A percentile compares a stretch with the other conserved stretches of the same genome.
phyloP scores from a whole-genome alignment of 2,888 invertebrate species.

The Eupithecia pulchellata region DNA sequence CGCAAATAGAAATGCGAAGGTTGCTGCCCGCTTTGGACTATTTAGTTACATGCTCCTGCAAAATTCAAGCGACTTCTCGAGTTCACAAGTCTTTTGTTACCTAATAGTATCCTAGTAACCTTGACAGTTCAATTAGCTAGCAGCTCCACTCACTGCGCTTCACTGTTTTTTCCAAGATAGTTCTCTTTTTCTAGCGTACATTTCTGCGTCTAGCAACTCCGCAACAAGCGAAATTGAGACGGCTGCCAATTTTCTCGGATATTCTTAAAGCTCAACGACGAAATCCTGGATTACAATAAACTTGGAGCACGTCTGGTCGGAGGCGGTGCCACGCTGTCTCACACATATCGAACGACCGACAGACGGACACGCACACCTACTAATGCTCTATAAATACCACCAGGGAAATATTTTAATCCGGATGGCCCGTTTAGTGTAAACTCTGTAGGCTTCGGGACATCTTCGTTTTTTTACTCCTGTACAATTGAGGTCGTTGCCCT shows the following conservation, averaged over 20 bases:
- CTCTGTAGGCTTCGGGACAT: constrained; percentile 73
- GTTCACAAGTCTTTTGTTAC: constrained; percentile 39
- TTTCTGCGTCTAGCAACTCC: constrained; percentile 31
- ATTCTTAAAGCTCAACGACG: constrained; percentile 64
- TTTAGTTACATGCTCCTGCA: constrained; percentile 60
- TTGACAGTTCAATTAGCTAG: constrained; percentile 43
- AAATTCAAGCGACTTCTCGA: constrained; percentile 51
- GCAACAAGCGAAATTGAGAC: constrained; percentile 38
- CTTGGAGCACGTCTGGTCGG: constrained; percentile 72
- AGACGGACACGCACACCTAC: constrained; percentile 79
- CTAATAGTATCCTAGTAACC: constrained; percentile 46
- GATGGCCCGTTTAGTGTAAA: constrained; percentile 81
- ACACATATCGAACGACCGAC: constrained; percentile 75
- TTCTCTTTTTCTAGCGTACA: constrained; percentile 22
- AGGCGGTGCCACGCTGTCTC: constrained; percentile 85
- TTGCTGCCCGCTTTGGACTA: constrained; percentile 76
- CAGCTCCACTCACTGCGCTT: constrained; percentile 31
- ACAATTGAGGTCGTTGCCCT: constrained; percentile 64
- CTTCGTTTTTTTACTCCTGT: constrained; percentile 64
- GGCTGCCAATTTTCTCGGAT: constrained; percentile 49
- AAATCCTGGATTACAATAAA: constrained; percentile 76
- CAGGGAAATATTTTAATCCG: constrained; percentile 84
- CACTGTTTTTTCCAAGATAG: constrained; percentile 11
- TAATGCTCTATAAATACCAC: constrained; percentile 81
- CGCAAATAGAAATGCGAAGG: constrained; percentile 78